phyloP scores from a whole-genome alignment of 2,113 vertebrate genomes.

The Ondatra zibethicus region DNA sequence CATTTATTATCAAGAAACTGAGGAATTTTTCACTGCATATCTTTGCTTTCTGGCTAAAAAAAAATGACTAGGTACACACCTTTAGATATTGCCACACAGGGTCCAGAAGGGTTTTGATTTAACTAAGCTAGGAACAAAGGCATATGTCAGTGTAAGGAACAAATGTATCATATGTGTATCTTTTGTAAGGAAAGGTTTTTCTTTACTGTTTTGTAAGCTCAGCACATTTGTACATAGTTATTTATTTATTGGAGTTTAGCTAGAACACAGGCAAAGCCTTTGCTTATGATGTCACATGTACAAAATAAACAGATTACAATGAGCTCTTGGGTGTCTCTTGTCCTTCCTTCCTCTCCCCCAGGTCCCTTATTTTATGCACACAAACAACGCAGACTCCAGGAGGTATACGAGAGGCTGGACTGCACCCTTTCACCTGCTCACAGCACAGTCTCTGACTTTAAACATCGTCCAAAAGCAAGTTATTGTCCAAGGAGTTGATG shows the following conservation, averaged over 20 bases:
- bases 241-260: constrained; percentile 87
- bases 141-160: not conserved
- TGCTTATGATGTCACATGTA: constrained; percentile 69
- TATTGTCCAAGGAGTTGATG: constrained; percentile 7
- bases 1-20: constrained; percentile 71
- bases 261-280: constrained; percentile 73
- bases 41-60: constrained; percentile 47
- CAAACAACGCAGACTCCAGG: not conserved
- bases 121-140: constrained; percentile 1
- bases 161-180: not conserved
- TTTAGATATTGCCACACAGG: not conserved
- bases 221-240: constrained; percentile 83
- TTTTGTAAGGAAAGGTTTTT: constrained; percentile 72
- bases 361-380: not conserved
- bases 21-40: constrained; percentile 64
- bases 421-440: too few relatives aligned
- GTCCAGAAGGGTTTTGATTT: constrained; percentile 1
- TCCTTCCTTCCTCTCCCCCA: not conserved
- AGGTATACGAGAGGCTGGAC: not conserved
- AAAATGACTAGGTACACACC: constrained; percentile 51
- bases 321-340: not conserved
- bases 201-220: constrained; percentile 62
- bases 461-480: not conserved
- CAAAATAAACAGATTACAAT: constrained; percentile 81
- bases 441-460: not conserved